phyloP scores from a whole-genome alignment of 2,888 invertebrate genomes.

The Melanchra persicariae region DNA sequence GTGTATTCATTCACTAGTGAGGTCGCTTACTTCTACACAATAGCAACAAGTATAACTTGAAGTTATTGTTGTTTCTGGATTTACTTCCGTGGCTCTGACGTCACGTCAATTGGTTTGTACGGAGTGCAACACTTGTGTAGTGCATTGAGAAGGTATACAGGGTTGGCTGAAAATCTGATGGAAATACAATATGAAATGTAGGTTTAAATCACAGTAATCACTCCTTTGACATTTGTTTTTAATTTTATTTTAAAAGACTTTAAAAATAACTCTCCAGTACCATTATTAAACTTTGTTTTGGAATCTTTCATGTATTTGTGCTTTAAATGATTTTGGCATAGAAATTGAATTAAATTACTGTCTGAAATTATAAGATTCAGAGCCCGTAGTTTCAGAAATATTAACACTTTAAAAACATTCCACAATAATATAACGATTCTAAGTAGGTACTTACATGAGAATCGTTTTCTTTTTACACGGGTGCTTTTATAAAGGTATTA shows the following conservation, averaged over 20 bases:
- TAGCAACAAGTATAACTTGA: slow-evolving; percentile 7
- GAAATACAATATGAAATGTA: too few relatives aligned
- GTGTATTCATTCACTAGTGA: slow-evolving; percentile 2
- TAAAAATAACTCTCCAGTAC: too few relatives aligned
- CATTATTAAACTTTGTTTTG: too few relatives aligned
- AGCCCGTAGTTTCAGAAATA: background rate
- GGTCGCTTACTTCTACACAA: slow-evolving; percentile 5
- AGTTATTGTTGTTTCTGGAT: background rate
- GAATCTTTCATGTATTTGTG: too few relatives aligned
- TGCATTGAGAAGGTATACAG: background rate
- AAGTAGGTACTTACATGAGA: background rate
- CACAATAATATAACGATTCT: background rate
- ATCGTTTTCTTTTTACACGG: background rate
- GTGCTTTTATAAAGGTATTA: background rate
- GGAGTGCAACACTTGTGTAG: background rate
- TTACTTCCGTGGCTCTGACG: background rate
- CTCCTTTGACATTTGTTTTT: too few relatives aligned
- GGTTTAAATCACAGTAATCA: too few relatives aligned
- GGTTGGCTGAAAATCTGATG: background rate
- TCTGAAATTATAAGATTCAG: background rate
- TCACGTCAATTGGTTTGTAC: background rate
- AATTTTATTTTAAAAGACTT: too few relatives aligned
- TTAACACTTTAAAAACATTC: background rate
- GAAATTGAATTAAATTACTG: too few relatives aligned
- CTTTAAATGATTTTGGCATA: too few relatives aligned